A percentile compares a stretch with the other conserved stretches of the same genome.
phyloP scores from a whole-genome alignment of 2,888 invertebrate genomes.

The Oscheius sp. region DNA sequence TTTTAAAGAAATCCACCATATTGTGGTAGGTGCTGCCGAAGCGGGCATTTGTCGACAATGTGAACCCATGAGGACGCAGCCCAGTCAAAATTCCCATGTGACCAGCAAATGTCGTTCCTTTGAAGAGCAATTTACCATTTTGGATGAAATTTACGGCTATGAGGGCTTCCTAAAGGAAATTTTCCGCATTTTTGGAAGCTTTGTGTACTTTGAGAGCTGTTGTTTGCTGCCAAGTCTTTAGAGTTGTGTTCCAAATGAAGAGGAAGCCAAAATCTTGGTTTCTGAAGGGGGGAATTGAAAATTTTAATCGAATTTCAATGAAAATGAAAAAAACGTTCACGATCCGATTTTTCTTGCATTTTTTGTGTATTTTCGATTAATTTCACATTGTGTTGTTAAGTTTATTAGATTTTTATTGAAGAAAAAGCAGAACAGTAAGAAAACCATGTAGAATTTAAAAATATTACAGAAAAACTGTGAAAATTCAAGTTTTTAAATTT shows the following conservation, averaged over 20 bases:
- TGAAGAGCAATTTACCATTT: conserved; percentile 74
- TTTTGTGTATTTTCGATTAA: too few species aligned
- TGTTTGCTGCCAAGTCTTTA: conserved; percentile 42
- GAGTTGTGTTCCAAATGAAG: conserved; percentile 44
- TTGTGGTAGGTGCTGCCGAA: conserved; percentile 76
- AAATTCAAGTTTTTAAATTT: too few species aligned
- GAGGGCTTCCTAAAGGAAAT: conserved; percentile 55
- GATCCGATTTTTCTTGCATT: too few species aligned
- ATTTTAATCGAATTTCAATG: background rate
- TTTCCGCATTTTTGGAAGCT: too few species aligned
- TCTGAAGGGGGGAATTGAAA: conserved; percentile 26
- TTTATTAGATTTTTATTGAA: too few species aligned
- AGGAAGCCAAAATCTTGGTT: conserved; percentile 77
- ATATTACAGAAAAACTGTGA: too few species aligned
- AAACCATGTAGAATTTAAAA: too few species aligned
- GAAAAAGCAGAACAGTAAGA: too few species aligned
- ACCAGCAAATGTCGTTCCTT: conserved; percentile 77
- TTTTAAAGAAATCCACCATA: conserved; percentile 72
- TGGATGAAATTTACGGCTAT: conserved; percentile 74
- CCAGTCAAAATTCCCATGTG: conserved; percentile 76
- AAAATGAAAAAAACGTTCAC: too few species aligned
- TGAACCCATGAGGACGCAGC: conserved; percentile 73
- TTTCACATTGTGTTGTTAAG: too few species aligned
- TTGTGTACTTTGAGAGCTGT: conserved; percentile 36
- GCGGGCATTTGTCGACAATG: conserved; percentile 73